These are phyloP conservation scores for Araneus ventricosus DNA, from an alignment of 1,140 invertebrate genomes.

Conservation along the genomic window DNA sequence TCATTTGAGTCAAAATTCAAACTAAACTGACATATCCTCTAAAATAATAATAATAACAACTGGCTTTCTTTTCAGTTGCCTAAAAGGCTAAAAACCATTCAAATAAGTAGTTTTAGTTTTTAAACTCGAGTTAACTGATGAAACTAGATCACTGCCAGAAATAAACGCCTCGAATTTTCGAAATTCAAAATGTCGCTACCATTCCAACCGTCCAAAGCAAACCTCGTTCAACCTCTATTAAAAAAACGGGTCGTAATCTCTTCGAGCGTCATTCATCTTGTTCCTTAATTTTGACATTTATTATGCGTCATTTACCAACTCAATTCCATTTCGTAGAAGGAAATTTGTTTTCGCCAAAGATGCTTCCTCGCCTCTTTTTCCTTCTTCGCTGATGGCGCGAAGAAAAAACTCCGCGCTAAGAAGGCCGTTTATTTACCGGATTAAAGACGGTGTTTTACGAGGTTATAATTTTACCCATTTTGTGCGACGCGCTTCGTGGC, in stretches of 20 bases:
- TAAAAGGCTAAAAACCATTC: no score
- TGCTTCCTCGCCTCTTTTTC: not conserved
- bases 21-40: no score
- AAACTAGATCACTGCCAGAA: no score
- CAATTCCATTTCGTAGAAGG: not conserved
- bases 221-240: not conserved
- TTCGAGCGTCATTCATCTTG: not conserved
- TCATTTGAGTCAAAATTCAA: no score
- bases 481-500: conserved; percentile 19
- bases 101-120: no score
- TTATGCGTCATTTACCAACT: conserved; percentile 21
- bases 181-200: no score
- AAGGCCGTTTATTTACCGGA: conserved; percentile 49
- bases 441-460: conserved; percentile 70
- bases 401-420: conserved; percentile 20
- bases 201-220: no score
- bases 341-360: conserved; percentile 23
- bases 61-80: no score
- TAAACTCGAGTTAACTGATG: no score
- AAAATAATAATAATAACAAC: no score
- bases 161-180: no score
- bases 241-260: not conserved
- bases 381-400: not conserved
- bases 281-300: conserved; percentile 33
- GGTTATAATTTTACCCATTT: conserved; percentile 63